Evolutionary conservation across 1,140 invertebrate genomes (phyloP), one percentile per base, ranked within the genome.

Genomic region (Drosophila grimshawi): DNA sequence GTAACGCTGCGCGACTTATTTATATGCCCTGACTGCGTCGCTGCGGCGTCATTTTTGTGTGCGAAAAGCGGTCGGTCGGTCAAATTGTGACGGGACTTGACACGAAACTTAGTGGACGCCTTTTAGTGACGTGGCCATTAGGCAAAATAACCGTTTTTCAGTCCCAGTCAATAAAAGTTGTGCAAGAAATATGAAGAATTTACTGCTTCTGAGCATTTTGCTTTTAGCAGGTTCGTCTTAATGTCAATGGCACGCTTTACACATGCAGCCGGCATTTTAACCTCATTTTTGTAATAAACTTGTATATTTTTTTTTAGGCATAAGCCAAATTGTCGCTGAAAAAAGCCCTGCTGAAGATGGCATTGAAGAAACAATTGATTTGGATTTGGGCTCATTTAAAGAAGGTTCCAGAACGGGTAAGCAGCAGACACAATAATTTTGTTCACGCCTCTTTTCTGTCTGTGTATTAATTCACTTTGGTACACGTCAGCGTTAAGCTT

Each of bases 381-480:
- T 94, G 43, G 96, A 98, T 93, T 92, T 98, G 49, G 97, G 97
- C 3, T 94, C 96, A 33, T 96, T 95, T 67, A 94, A 95, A 78
- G 97, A 98, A 92, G 97, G 94, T 64, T 97, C 96, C 8, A 94
- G 96, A 93, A 98, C 97, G 93, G 96, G 96, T 97, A 93, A 91
- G 77, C 60, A 19, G 53, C 29, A n/a, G 5, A 19, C 39, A 43
- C 6, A 57, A 19, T 51, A 57, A 2, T 37, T 46, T 5, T 60
- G 6, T n/a, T 11, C 46, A 10, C 19, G 19, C 19, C 19, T 19
- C 41, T 43, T n/a, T 4, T 27, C 6, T 29, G 3, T 48, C 5
- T 29, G 3, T 48, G 11, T 48, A 6, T 46, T 10, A 8, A 82
- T 76, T 72, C 71, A 68, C 55, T 60, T 64, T 67, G 41, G 86